Conservation (phyloP, 92 coral and sea anemone species). For the Micromussa lordhowensis region DNA sequence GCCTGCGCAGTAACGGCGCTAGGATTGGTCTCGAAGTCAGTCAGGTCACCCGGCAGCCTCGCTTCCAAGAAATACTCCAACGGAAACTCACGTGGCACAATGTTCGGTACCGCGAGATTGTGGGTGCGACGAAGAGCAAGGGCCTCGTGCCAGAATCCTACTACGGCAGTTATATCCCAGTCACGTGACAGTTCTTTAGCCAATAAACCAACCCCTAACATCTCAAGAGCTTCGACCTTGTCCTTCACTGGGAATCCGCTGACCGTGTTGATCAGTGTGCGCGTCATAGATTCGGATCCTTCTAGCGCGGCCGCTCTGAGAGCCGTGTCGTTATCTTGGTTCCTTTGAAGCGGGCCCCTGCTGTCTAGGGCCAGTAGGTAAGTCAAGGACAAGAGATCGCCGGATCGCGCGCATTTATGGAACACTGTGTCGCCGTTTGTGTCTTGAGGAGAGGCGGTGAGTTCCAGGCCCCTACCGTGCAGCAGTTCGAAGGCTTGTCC, state of each 20-base stretch:
- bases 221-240: constrained; percentile 75
- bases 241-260: constrained; percentile 70
- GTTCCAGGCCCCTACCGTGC: constrained; percentile 80
- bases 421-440: constrained; percentile 75
- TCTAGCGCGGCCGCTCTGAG: constrained; percentile 81
- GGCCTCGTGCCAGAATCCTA: constrained; percentile 85
- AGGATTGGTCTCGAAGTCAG: constrained; percentile 70
- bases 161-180: constrained; percentile 79
- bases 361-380: constrained; percentile 57
- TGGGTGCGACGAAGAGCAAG: constrained; percentile 68
- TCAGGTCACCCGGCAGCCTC: constrained; percentile 61
- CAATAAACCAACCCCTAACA: constrained; percentile 79
- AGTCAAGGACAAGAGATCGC: constrained; percentile 74
- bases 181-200: constrained; percentile 85
- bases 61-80: constrained; percentile 83
- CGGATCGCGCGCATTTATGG: constrained; percentile 87
- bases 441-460: constrained; percentile 64
- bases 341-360: constrained; percentile 67
- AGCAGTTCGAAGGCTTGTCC: constrained; percentile 83
- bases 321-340: constrained; percentile 82
- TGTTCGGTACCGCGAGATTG: constrained; percentile 29
- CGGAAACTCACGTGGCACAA: constrained; percentile 67
- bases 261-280: constrained; percentile 69
- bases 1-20: constrained; percentile 85
- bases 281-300: constrained; percentile 76